These are phyloP conservation scores for Vulpes lagopus DNA, from an alignment of 2,113 vertebrate species.

Conservation along the genomic window DNA sequence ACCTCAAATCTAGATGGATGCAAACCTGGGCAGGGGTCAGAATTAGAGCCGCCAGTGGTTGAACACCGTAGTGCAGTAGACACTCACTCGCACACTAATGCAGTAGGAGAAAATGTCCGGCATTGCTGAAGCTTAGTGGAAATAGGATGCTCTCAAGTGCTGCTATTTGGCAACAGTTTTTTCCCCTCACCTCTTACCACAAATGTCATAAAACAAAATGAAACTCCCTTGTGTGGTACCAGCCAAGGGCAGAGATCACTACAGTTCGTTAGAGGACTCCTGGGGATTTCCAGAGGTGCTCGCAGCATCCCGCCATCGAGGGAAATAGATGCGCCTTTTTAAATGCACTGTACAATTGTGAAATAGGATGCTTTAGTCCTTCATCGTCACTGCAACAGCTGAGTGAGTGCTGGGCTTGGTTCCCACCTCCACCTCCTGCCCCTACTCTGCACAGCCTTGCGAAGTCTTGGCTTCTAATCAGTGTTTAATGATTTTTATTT, in stretches of 20 bases:
- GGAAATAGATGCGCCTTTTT: background rate
- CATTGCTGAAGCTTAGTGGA: background rate
- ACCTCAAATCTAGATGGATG: no score
- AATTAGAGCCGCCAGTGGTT: background rate
- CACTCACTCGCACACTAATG: background rate
- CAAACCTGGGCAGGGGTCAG: background rate
- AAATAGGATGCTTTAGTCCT: background rate
- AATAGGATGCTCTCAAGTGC: background rate
- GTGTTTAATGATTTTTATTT: background rate
- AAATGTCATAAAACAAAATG: background rate
- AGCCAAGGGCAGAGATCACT: background rate
- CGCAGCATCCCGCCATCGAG: background rate
- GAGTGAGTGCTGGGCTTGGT: no score
- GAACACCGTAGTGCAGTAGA: accelerated
- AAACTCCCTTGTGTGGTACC: background rate
- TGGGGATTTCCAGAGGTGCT: background rate
- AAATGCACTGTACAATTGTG: background rate
- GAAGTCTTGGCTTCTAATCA: background rate
- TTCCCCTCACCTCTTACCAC: background rate
- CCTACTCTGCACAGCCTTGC: background rate
- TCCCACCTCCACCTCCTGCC: background rate
- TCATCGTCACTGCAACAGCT: background rate
- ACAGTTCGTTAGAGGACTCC: background rate
- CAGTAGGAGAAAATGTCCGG: background rate
- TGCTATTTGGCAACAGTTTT: background rate